These are phyloP conservation scores for Chloropsis cyanopogon DNA, from an alignment of 2,113 vertebrate genomes.

Conservation along the genomic window DNA sequence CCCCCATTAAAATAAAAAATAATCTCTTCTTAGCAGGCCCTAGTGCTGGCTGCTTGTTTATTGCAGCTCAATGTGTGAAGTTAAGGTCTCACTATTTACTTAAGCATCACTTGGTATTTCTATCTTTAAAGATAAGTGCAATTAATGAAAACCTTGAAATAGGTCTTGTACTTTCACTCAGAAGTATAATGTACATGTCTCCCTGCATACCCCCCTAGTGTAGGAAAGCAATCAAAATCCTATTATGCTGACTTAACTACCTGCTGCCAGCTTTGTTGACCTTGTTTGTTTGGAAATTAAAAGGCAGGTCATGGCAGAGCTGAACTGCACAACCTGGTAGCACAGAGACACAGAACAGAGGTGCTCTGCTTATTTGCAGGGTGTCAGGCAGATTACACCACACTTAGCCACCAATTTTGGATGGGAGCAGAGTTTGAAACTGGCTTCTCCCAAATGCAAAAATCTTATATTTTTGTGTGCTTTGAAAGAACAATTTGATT, in stretches of 20 bases:
- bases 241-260: conserved; percentile 41
- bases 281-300: conserved; percentile 47
- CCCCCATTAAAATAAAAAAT: background rate
- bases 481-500: background rate
- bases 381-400: background rate
- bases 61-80: background rate
- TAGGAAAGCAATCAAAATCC: conserved; percentile 53
- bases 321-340: background rate
- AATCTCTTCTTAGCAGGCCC: background rate
- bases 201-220: background rate
- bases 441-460: background rate
- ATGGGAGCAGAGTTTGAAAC: background rate
- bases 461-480: background rate
- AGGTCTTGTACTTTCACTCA: background rate
- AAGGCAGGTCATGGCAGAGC: background rate
- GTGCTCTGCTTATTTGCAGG: background rate
- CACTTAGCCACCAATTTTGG: background rate
- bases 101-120: background rate
- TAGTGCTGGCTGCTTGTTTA: background rate
- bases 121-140: background rate
- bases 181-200: background rate
- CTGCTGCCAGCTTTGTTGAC: conserved; percentile 42
- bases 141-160: conserved; percentile 26
- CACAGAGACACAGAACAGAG: background rate
- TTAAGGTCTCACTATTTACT: background rate